These are phyloP conservation scores for Yponomeuta sedellus DNA, from an alignment of 2,888 invertebrate species.

Conservation along the genomic window DNA sequence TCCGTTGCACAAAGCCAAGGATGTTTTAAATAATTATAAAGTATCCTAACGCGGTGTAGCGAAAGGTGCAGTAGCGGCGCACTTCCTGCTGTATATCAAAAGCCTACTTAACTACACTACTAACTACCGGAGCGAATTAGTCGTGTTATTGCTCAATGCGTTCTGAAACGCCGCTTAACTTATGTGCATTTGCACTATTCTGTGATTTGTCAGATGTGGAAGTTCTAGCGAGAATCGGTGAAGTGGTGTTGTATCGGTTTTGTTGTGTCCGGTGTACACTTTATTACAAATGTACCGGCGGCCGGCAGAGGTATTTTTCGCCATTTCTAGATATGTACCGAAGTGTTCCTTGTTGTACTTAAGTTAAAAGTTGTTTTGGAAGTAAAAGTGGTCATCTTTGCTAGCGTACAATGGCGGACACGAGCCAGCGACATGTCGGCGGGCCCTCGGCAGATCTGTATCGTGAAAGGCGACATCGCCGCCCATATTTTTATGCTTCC, in stretches of 20 bases:
- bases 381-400: not conserved
- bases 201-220: not conserved
- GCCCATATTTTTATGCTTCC: conserved; percentile 27
- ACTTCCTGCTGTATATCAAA: conserved; percentile 16
- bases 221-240: conserved; percentile 21
- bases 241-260: conserved; percentile 35
- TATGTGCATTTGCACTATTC: not conserved
- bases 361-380: not conserved
- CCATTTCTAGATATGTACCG: not conserved
- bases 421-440: conserved; percentile 13
- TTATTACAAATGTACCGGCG: conserved; percentile 29
- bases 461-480: conserved; percentile 32
- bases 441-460: conserved; percentile 34
- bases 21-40: conserved; percentile 4
- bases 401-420: conserved; percentile 27
- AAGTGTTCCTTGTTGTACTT: not conserved
- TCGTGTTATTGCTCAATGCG: not conserved
- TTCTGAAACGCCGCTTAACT: not conserved
- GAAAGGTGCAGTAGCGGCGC: conserved; percentile 13
- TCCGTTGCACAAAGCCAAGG: not conserved
- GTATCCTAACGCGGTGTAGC: conserved; percentile 12
- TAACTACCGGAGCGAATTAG: conserved; percentile 4
- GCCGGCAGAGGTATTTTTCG: conserved; percentile 9
- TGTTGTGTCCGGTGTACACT: conserved; percentile 33
- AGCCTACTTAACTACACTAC: conserved; percentile 13